phyloP scores from a whole-genome alignment of 2,888 invertebrate genomes.

The Dryobotodes eremita region DNA sequence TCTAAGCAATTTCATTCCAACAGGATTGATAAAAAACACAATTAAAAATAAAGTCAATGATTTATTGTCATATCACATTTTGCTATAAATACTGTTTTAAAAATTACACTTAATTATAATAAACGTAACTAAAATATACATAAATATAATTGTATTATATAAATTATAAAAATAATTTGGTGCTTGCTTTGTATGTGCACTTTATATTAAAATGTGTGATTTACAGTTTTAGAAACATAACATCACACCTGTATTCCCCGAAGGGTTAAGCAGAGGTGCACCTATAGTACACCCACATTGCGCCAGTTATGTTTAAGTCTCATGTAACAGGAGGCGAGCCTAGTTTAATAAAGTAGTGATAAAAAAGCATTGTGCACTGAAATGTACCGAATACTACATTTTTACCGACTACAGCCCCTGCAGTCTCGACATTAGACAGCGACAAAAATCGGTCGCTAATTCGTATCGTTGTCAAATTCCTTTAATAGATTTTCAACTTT shows the following conservation, averaged over 20 bases:
- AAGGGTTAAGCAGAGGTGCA: no score
- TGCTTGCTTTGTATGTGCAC: slow-evolving; percentile 53
- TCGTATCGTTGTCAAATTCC: no score
- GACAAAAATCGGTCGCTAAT: no score
- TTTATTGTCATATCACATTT: slow-evolving; percentile 73
- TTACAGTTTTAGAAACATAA: background rate
- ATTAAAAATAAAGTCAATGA: slow-evolving; percentile 62
- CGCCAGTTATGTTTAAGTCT: no score
- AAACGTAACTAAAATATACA: slow-evolving; percentile 12
- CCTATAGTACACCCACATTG: no score
- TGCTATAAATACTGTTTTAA: slow-evolving; percentile 62
- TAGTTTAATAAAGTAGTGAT: no score
- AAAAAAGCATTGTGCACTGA: no score
- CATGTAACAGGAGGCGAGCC: no score
- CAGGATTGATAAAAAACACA: slow-evolving; percentile 20
- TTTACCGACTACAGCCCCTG: no score
- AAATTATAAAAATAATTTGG: slow-evolving; percentile 62
- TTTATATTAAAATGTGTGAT: slow-evolving; percentile 10
- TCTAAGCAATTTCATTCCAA: background rate
- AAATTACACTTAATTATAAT: slow-evolving; percentile 51
- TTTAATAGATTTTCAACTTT: no score
- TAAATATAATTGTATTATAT: slow-evolving; percentile 29
- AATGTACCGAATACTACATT: background rate
- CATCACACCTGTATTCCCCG: no score
- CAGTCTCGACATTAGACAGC: no score